Base-by-base conservation (phyloP, 2,797 vertebrate species). In the Paratrypauchen microcephalus region DNA sequence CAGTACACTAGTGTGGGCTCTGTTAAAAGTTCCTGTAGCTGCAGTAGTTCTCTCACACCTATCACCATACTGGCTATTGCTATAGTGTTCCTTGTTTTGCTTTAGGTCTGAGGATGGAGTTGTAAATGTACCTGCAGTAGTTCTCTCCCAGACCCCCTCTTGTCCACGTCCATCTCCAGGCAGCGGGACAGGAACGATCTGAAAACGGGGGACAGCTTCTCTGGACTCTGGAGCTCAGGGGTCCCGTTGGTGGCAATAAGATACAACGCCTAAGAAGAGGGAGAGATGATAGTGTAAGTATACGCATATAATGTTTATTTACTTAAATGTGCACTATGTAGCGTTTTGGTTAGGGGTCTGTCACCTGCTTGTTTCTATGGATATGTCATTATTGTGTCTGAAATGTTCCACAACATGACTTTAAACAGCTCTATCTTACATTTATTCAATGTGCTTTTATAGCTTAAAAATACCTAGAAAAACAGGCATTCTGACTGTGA, bases 171-270 rank as follows among this genome's bases (percentile, higher is more conserved):
- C 97, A 98, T 99, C 86, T 99, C 97, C 87, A 99, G 94, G 86
- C 95, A 98, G 73, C 95, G 94, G 54, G 97, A 96, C 88, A 99
- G 92, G 92, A 99, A 99, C 84, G 96, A 95, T 65, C 94, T 93
- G 92, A 99, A 99, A 89, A 96, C 94, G 0, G 96, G 95, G 0
- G 97, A 97, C 70, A 99, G 89, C 81, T 98, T 99, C 92, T 99
- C 97, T 1, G 97, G 97, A 83, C 95, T 99, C 85, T 99, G 97
- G 57, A 99, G 95, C 84, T 99, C 97, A 50, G 97, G 97, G 39
- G 97, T 99, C 83, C 97, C 97, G 18, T 99, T 99, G 86, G 97
- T 99, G 88, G 97, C 97, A 77, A 99, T 99, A 88, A 99, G 94
- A 93, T 99, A 99, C 72, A 99, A 89, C 0, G 97, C 97, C 97